phyloP scores from a whole-genome alignment of 1,140 invertebrate genomes.

The Drosophila sp. region DNA sequence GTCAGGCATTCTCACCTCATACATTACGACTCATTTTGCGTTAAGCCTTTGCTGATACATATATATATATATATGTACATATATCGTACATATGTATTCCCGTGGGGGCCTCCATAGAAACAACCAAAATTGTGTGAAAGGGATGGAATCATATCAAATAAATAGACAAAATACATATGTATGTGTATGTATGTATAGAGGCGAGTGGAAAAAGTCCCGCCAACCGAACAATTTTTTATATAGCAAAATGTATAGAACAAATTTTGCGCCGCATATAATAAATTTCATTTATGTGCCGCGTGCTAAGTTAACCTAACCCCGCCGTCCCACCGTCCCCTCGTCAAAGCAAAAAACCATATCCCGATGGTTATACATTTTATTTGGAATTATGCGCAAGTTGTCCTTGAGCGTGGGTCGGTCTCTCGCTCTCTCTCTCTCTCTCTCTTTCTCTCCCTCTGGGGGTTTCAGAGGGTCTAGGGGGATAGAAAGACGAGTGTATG shows the following conservation, averaged over 20 bases:
- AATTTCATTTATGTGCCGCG: conserved; percentile 63
- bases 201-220: conserved; percentile 25
- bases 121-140: conserved; percentile 18
- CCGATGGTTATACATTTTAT: conserved; percentile 59
- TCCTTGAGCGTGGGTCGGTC: conserved; percentile 43
- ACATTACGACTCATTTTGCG: conserved; percentile 3
- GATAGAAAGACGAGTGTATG: neutral
- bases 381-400: conserved; percentile 58
- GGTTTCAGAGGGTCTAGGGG: too few species aligned
- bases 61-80: neutral
- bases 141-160: conserved; percentile 33
- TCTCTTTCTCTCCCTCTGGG: too few species aligned
- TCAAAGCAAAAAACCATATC: neutral
- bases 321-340: neutral
- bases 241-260: conserved; percentile 45
- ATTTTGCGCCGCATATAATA: conserved; percentile 61
- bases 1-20: conserved; percentile 20
- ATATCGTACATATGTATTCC: conserved; percentile 25
- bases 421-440: neutral
- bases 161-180: conserved; percentile 49
- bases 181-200: neutral
- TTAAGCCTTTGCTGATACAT: conserved; percentile 53
- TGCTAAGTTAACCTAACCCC: conserved; percentile 35
- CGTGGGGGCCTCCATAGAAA: conserved; percentile 26
- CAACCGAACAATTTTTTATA: conserved; percentile 39